Conservation (phyloP, 2,113 vertebrate genomes). For the Lampris incognitus region DNA sequence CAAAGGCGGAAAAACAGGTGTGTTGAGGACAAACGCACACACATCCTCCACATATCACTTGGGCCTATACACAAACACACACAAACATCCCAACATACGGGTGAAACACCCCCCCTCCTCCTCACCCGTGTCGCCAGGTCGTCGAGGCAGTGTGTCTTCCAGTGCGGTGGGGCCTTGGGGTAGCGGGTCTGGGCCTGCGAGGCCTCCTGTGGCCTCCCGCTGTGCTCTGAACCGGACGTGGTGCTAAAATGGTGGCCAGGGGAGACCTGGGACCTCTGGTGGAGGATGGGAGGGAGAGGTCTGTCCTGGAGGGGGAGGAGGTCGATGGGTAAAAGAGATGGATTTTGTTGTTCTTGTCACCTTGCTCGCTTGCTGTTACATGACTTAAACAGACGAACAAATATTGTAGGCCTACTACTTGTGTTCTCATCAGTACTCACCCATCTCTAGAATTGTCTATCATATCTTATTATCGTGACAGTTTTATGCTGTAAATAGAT, state of each 20-base stretch:
- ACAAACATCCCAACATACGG: neutral
- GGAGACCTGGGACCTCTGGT: neutral
- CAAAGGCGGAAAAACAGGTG: too few species aligned
- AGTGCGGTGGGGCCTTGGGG: constrained; percentile 49
- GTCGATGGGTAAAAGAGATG: neutral
- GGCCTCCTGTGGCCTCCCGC: constrained; percentile 19
- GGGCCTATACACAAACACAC: neutral
- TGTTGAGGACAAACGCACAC: neutral
- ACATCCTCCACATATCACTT: neutral
- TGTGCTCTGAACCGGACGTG: constrained; percentile 37
- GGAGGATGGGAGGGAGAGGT: constrained; percentile 40
- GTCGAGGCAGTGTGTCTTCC: constrained; percentile 37
- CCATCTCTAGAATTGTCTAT: too few species aligned
- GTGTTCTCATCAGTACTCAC: neutral
- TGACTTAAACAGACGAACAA: too few species aligned
- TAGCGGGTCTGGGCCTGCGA: constrained; percentile 19
- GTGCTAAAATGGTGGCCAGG: constrained; percentile 1
- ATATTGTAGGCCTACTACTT: too few species aligned
- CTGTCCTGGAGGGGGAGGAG: constrained; percentile 12
- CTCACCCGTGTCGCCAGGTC: constrained; percentile 46
- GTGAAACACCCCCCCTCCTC: neutral
- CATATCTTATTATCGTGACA: too few species aligned
- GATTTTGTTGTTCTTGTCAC: neutral
- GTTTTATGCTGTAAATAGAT: too few species aligned
- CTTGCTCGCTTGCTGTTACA: neutral